Percentiles rank a stretch among this genome's conserved stretches.
Evolutionary conservation across 2,113 vertebrate genomes (phyloP).

Genomic region (Chamaea fasciata): DNA sequence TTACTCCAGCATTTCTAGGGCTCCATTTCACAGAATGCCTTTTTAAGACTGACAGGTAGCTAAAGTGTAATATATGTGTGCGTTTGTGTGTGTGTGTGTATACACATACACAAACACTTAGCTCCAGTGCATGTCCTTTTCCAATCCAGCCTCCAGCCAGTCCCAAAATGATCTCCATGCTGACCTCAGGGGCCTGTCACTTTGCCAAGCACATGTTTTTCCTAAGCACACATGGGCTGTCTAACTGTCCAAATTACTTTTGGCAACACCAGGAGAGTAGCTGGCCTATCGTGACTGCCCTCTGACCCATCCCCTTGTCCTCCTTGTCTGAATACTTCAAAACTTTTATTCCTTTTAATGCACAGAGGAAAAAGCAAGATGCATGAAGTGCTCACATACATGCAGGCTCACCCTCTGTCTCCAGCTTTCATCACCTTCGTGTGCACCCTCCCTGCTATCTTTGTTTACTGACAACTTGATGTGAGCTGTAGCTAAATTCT

Average conservation of each 20-base stretch:
- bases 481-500: background rate
- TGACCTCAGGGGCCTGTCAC: background rate
- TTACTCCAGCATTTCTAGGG: background rate
- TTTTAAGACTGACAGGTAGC: background rate
- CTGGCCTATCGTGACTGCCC: background rate
- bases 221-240: background rate
- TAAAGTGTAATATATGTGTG: background rate
- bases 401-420: background rate
- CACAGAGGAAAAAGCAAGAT: background rate
- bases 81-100: background rate
- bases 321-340: background rate
- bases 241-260: slow-evolving; percentile 1
- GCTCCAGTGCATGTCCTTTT: background rate
- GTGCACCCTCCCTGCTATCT: background rate
- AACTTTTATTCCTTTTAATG: background rate
- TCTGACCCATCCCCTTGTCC: background rate
- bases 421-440: background rate
- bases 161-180: background rate
- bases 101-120: background rate
- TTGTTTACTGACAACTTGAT: background rate
- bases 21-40: background rate
- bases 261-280: background rate
- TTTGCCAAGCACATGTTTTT: background rate
- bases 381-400: background rate
- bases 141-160: background rate